Percentiles rank a stretch among this genome's conserved stretches.
Evolutionary conservation across 2,888 invertebrate genomes (phyloP).

Genomic region (Heteromurus nitidus): DNA sequence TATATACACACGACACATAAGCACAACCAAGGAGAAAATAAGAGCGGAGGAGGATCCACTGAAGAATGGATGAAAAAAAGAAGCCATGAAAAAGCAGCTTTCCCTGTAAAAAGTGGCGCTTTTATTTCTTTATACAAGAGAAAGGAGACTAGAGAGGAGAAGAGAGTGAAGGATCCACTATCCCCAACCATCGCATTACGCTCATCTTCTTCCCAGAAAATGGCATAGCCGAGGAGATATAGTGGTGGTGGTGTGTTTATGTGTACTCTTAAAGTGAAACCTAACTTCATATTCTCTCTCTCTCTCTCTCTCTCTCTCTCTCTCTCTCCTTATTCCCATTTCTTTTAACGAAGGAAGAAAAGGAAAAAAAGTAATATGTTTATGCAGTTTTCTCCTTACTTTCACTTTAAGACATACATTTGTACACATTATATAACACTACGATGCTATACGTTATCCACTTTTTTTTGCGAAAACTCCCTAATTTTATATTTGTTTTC

Average conservation of each 20-base stretch:
- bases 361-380: neutral
- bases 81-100: slow-evolving; percentile 5
- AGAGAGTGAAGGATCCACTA: neutral
- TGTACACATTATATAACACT: too few species aligned
- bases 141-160: too few species aligned
- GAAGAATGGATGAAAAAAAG: neutral
- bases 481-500: too few species aligned
- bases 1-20: neutral
- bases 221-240: neutral
- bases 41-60: slow-evolving; percentile 7
- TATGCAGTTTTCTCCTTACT: too few species aligned
- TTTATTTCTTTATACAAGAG: neutral
- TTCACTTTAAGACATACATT: too few species aligned
- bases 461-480: too few species aligned
- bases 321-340: too few species aligned
- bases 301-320: too few species aligned
- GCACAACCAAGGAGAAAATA: neutral
- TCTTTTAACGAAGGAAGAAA: neutral
- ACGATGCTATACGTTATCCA: too few species aligned
- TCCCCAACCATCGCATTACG: neutral
- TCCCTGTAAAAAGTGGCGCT: neutral
- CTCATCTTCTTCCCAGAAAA: neutral
- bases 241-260: neutral
- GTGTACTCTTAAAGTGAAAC: neutral
- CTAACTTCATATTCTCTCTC: neutral